Percentiles rank a stretch among this genome's conserved stretches.
Evolutionary conservation across 2,113 vertebrate species (phyloP).

Genomic region (Irena cyanogastra): DNA sequence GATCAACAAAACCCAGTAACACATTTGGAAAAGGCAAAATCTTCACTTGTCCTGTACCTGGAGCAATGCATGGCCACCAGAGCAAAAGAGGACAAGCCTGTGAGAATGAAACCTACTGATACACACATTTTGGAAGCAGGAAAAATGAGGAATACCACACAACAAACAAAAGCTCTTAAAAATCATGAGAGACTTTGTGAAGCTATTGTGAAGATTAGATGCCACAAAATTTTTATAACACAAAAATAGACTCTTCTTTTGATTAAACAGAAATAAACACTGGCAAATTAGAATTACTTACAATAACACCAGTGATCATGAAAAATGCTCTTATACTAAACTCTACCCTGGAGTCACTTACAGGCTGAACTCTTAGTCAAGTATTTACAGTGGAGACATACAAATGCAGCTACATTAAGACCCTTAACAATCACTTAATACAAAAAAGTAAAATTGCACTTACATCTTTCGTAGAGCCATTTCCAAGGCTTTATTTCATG

Average conservation of each 20-base stretch:
- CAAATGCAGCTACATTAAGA: not conserved
- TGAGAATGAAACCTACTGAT: not conserved
- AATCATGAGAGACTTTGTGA: not conserved
- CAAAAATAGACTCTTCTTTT: not conserved
- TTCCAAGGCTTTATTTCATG: not conserved
- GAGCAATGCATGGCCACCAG: not conserved
- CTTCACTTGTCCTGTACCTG: not conserved
- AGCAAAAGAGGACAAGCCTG: not conserved
- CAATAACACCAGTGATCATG: not conserved
- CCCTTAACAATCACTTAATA: not conserved
- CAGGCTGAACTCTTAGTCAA: not conserved
- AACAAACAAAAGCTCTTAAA: not conserved
- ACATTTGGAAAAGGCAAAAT: not conserved
- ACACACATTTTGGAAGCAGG: not conserved
- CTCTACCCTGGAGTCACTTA: not conserved
- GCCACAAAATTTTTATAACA: not conserved
- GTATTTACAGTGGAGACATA: not conserved
- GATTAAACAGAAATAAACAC: not conserved
- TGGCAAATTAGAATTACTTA: not conserved
- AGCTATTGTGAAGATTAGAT: not conserved
- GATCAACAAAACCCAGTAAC: not conserved
- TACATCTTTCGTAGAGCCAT: slow-evolving; percentile 19
- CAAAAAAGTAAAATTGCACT: not conserved
- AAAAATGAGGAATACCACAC: not conserved
- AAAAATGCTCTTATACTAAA: not conserved